phyloP scores from a whole-genome alignment of 2,888 invertebrate genomes.

The Hyalella azteca region DNA sequence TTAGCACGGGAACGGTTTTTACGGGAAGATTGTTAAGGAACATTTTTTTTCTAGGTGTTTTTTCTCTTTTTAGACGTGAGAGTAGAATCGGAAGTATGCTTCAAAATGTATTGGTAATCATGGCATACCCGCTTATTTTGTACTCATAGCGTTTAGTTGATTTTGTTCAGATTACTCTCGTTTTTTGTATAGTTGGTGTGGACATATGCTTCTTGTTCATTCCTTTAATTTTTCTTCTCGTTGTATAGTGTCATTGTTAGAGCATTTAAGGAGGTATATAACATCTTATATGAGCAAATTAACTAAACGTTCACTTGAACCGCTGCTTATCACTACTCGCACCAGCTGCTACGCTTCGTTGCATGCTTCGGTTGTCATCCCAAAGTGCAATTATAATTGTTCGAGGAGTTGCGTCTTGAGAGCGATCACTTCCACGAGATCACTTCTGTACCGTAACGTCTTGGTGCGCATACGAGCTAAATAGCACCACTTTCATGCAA shows the following conservation, averaged over 20 bases:
- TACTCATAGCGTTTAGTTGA: too few species aligned
- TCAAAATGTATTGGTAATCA: too few species aligned
- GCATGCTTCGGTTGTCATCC: background rate
- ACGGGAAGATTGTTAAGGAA: too few species aligned
- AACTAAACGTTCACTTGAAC: too few species aligned
- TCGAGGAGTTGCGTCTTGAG: background rate
- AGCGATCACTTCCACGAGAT: background rate
- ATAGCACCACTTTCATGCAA: background rate
- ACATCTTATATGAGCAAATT: too few species aligned
- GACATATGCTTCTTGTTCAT: background rate
- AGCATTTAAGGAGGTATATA: background rate
- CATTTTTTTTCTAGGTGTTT: too few species aligned
- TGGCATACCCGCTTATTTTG: too few species aligned
- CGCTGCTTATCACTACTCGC: constrained; percentile 3
- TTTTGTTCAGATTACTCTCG: background rate
- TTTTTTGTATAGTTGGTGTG: background rate
- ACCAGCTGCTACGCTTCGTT: background rate
- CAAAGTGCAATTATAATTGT: constrained; percentile 21
- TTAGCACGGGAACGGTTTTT: background rate
- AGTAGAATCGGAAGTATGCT: too few species aligned
- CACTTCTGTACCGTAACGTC: background rate
- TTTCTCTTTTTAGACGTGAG: too few species aligned
- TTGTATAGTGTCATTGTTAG: background rate
- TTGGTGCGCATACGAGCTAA: constrained; percentile 2
- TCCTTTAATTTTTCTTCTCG: background rate